Conservation (phyloP, 2,113 vertebrate species). For the Mionectes macconnelli region DNA sequence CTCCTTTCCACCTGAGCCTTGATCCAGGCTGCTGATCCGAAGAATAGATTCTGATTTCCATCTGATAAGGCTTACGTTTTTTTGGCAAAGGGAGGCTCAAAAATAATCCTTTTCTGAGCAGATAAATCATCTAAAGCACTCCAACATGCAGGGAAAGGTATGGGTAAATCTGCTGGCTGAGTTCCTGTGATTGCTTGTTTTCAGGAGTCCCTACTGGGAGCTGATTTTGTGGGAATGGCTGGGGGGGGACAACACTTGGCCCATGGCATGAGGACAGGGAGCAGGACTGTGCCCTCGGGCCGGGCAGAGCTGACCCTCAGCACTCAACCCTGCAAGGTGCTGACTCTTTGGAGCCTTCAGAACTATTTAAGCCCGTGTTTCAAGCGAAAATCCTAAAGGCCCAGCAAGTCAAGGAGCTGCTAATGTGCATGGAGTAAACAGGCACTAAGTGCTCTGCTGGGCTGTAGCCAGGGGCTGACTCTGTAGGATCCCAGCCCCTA, state of each 20-base stretch:
- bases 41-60: slow-evolving; percentile 54
- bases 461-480: not conserved
- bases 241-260: rapidly evolving
- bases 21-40: slow-evolving; percentile 36
- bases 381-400: rapidly evolving
- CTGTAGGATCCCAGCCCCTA: rapidly evolving
- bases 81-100: slow-evolving; percentile 29
- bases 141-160: not conserved
- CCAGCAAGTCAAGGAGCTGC: not conserved
- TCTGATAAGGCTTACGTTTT: slow-evolving; percentile 41
- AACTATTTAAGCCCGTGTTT: rapidly evolving
- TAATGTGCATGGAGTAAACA: rapidly evolving
- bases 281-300: not conserved
- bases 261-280: rapidly evolving
- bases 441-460: not conserved
- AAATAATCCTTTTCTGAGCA: slow-evolving; percentile 61
- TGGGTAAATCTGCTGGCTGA: not conserved
- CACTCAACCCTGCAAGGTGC: rapidly evolving
- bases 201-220: not conserved
- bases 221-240: not conserved
- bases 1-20: slow-evolving; percentile 49
- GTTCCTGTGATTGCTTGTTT: not conserved
- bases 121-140: slow-evolving; percentile 41
- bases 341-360: rapidly evolving
- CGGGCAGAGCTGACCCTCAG: rapidly evolving